Evolutionary conservation across 2,888 invertebrate species (phyloP).

Genomic region (Charanyca ferruginea): DNA sequence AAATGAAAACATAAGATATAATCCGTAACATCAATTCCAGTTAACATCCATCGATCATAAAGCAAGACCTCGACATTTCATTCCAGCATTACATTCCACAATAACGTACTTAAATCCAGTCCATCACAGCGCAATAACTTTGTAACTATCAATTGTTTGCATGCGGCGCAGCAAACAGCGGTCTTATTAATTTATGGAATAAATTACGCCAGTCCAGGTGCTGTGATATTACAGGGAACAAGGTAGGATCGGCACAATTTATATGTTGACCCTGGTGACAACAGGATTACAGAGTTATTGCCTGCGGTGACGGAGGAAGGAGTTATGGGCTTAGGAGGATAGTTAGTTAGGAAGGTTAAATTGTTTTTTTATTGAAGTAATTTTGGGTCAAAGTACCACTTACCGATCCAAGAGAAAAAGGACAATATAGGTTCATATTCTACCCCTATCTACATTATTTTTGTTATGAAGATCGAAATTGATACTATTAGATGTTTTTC

Average conservation of each 20-base stretch:
- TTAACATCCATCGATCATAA: background rate
- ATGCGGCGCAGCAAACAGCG: constrained; percentile 49
- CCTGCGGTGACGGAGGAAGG: constrained; percentile 32
- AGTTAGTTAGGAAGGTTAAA: constrained; percentile 6
- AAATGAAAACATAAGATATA: too few relatives aligned
- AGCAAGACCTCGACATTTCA: background rate
- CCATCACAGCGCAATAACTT: constrained; percentile 43
- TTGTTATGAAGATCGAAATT: background rate
- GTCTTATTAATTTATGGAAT: constrained; percentile 65
- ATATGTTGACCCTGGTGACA: constrained; percentile 57
- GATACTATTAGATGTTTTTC: background rate
- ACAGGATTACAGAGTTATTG: constrained; percentile 56
- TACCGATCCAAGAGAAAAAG: background rate
- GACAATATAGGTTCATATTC: background rate
- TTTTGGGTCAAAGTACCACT: background rate
- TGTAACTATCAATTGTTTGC: constrained; percentile 57
- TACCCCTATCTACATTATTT: background rate
- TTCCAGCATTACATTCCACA: constrained; percentile 16
- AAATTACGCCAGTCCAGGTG: constrained; percentile 62
- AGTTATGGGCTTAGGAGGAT: constrained; percentile 23
- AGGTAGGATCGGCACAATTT: constrained; percentile 52
- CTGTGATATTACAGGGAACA: constrained; percentile 45
- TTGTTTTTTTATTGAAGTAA: constrained; percentile 15
- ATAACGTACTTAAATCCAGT: constrained; percentile 21
- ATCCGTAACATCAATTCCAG: background rate